Evolutionary conservation across 2,888 invertebrate species (phyloP).

Genomic region (Cremastinae sp.): DNA sequence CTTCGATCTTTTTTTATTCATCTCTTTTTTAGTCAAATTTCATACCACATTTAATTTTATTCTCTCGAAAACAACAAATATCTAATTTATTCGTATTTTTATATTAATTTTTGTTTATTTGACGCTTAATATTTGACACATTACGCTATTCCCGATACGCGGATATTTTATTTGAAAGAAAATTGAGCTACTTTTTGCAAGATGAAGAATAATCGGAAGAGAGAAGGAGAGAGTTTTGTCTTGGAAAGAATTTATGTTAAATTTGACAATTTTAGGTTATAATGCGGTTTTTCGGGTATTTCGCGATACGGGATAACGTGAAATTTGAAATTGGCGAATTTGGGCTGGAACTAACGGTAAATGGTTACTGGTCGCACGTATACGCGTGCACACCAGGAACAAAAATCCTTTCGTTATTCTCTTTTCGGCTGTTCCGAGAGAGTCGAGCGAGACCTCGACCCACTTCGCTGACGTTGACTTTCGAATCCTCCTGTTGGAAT

Average conservation of each 20-base stretch:
- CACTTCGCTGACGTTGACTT: constrained; percentile 50
- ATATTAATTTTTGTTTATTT: too few relatives aligned
- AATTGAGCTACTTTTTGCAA: too few relatives aligned
- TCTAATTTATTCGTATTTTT: too few relatives aligned
- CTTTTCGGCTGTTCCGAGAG: constrained; percentile 39
- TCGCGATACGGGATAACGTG: background rate
- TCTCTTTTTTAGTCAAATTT: background rate
- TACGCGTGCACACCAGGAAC: constrained; percentile 29
- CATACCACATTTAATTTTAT: background rate
- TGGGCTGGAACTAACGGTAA: constrained; percentile 53
- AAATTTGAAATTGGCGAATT: constrained; percentile 24
- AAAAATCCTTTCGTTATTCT: constrained; percentile 52
- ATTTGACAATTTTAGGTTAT: too few relatives aligned
- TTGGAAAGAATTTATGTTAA: too few relatives aligned
- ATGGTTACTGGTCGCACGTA: constrained; percentile 2
- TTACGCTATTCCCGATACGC: too few relatives aligned
- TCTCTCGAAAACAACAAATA: too few relatives aligned
- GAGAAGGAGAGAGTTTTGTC: too few relatives aligned
- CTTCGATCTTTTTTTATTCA: background rate
- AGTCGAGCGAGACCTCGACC: constrained; percentile 59
- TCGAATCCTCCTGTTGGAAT: constrained; percentile 52
- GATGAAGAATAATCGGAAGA: too few relatives aligned
- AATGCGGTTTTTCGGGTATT: background rate
- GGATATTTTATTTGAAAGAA: too few relatives aligned
- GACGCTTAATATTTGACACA: too few relatives aligned